Percentiles rank a stretch among this genome's conserved stretches.
phyloP scores from a whole-genome alignment of 2,888 invertebrate species.

The Meloe dianella region DNA sequence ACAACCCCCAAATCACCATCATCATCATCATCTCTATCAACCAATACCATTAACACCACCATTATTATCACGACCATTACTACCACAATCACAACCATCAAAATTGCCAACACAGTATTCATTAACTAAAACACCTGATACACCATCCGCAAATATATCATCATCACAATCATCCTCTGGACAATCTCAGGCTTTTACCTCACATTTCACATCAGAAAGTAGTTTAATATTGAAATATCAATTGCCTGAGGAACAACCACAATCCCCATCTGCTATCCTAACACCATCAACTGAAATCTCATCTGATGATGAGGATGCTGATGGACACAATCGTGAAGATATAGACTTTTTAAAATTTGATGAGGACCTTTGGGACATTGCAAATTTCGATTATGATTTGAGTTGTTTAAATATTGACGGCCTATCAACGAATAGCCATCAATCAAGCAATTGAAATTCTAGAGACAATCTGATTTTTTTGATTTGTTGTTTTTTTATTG shows the following conservation, averaged over 20 bases:
- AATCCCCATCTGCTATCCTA: conserved; percentile 66
- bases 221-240: conserved; percentile 46
- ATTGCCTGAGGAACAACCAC: conserved; percentile 52
- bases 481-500: background rate
- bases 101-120: conserved; percentile 37
- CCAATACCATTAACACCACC: conserved; percentile 24
- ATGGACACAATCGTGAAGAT: conserved; percentile 50
- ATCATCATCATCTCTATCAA: conserved; percentile 14
- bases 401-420: conserved; percentile 51
- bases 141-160: conserved; percentile 71
- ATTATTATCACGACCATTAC: conserved; percentile 37
- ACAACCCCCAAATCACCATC: conserved; percentile 17
- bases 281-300: conserved; percentile 63
- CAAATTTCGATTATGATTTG: conserved; percentile 57
- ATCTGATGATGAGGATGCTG: conserved; percentile 52
- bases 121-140: conserved; percentile 66
- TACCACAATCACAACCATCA: conserved; percentile 37
- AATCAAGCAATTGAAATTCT: conserved; percentile 30
- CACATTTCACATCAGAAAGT: conserved; percentile 53
- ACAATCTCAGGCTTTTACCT: conserved; percentile 53
- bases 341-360: conserved; percentile 54
- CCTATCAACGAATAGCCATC: conserved; percentile 41
- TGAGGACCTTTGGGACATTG: conserved; percentile 56
- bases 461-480: conserved; percentile 11
- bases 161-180: conserved; percentile 53